Evolutionary conservation across 2,113 vertebrate species (phyloP).

Genomic region (Empidonax alnorum): DNA sequence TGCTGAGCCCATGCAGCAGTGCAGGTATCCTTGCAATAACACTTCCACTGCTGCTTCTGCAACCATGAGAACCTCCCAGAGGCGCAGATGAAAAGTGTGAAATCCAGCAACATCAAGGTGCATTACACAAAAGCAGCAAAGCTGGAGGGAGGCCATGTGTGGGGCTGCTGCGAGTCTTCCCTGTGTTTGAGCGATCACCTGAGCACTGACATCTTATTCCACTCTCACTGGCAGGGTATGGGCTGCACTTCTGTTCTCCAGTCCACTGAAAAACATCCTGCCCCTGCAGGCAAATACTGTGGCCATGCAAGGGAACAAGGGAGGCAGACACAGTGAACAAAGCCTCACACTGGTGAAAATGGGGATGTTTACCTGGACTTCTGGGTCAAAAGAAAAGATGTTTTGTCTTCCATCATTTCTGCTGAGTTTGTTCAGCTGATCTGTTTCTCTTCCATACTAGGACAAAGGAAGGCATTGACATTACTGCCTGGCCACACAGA

Average conservation of each 20-base stretch:
- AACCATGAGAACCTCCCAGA: background rate
- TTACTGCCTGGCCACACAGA: background rate
- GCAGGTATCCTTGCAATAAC: background rate
- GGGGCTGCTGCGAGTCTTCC: background rate
- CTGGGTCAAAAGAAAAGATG: conserved; percentile 91
- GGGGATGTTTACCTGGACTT: conserved; percentile 87
- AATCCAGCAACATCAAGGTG: background rate
- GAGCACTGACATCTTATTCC: background rate
- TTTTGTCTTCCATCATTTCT: conserved; percentile 93
- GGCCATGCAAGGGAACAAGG: background rate
- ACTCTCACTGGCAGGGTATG: background rate
- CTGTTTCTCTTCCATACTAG: conserved; percentile 95
- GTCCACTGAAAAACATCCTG: background rate
- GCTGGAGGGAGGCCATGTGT: background rate
- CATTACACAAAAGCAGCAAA: background rate
- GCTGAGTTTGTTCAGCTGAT: conserved; percentile 94
- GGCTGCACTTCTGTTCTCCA: background rate
- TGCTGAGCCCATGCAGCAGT: fast-evolving
- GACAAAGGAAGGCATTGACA: conserved; percentile 23
- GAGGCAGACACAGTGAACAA: background rate
- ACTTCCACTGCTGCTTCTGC: background rate
- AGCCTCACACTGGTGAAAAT: background rate
- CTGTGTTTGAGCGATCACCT: background rate
- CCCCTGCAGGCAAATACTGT: fast-evolving
- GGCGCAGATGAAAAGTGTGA: background rate